These are phyloP conservation scores for Tupaia chinensis DNA, from an alignment of 2,113 vertebrate genomes.

Conservation along the genomic window DNA sequence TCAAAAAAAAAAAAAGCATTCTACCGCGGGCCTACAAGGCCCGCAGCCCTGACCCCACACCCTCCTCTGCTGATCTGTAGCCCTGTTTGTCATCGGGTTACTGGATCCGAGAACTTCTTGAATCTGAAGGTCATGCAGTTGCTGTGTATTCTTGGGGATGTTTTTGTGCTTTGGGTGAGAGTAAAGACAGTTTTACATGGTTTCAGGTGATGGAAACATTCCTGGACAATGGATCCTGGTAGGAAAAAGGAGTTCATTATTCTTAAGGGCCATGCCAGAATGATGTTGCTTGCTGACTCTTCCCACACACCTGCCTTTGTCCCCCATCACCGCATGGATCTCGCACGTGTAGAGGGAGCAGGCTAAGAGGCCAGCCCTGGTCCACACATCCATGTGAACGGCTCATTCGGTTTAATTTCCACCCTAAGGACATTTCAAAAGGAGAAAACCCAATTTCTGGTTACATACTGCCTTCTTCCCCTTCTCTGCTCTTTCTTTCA, in stretches of 20 bases:
- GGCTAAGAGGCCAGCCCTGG: not conserved
- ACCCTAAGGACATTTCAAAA: not conserved
- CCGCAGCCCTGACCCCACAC: not conserved
- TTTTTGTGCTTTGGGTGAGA: not conserved
- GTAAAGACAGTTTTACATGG: not conserved
- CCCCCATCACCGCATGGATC: accelerated
- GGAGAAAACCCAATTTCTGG: not conserved
- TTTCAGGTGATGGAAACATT: not conserved
- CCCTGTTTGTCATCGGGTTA: not conserved
- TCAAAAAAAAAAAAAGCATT: no score
- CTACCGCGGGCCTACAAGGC: not conserved
- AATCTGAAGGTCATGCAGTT: not conserved
- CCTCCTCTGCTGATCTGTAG: not conserved
- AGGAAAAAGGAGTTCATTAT: not conserved
- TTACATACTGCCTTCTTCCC: not conserved
- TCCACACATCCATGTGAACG: not conserved
- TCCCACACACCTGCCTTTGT: not conserved
- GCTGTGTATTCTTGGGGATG: not conserved
- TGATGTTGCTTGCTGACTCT: not conserved
- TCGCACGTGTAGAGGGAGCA: not conserved
- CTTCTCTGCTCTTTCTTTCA: not conserved
- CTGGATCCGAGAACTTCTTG: not conserved
- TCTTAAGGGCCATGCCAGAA: not conserved
- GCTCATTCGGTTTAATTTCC: not conserved
- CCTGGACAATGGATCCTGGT: not conserved